Evolutionary conservation across 2,113 vertebrate genomes (phyloP), one percentile per base, ranked within the genome.

Genomic region (Forbesichthys papilliferus): DNA sequence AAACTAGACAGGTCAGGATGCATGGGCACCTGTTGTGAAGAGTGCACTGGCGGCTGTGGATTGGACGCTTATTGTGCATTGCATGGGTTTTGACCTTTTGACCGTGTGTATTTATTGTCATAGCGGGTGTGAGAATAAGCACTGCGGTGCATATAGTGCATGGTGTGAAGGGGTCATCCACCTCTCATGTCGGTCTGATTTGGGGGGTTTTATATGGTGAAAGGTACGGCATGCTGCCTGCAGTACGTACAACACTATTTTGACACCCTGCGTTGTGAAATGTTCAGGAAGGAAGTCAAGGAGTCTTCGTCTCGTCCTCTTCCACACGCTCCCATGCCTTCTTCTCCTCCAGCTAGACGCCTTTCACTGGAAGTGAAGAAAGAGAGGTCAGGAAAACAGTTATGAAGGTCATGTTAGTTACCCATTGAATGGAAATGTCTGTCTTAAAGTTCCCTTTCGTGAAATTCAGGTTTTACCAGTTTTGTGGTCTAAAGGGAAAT

Each of bases 201-300:
- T 7, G 49, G 2, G 11, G 11, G 49, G 49, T 51, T 51, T 9
- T 3, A 51, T 1, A 49, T 49, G 48, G 0, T 27, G 27, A 27
- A 27, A 27, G 27, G 36, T 8, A 42, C 34, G 14, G 60, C 68
- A 49, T 59, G 47, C 47, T 11, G 6, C 56, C 11, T n/a, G n/a
- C 2, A 12, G 1, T 11, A n/a, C 12, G 12, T 6, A 53, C 12
- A 6, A 53, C 12, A 6, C 52, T n/a, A 53, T 42, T 42, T 42
- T 42, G 36, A 42, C 36, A 0, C 36, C 36, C 36, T 6, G 36
- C 36, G 46, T 69, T 74, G 64, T 81, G 65, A 73, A 78, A 60
- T 82, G 69, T 77, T 70, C 86, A 93, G 92, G 85, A 91, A 79
- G 69, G 85, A 89, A 20, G n/a, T 27, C 68, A 82, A 86, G 82